phyloP scores from a whole-genome alignment of 1,140 invertebrate species.

The Bradysia coprophila region DNA sequence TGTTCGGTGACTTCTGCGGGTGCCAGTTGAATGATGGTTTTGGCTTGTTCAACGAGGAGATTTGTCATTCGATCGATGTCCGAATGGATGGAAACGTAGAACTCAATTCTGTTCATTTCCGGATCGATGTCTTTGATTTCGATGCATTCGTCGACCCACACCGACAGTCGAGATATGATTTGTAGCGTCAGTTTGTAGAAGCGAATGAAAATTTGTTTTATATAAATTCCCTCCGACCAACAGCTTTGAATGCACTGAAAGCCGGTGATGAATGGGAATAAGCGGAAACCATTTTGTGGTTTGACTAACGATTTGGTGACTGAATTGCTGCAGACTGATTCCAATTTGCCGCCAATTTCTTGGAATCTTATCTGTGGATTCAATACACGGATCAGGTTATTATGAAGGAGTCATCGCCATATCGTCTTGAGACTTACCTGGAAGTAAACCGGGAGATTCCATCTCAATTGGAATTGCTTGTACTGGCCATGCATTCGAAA shows the following conservation, averaged over 20 bases:
- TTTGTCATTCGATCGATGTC: conserved; percentile 13
- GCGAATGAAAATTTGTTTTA: conserved; percentile 51
- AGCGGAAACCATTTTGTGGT: neutral
- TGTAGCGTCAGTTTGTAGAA: conserved; percentile 81
- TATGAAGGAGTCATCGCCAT: neutral
- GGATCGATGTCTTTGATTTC: conserved; percentile 6
- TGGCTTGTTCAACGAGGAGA: conserved; percentile 10
- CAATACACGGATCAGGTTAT: neutral
- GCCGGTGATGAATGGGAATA: conserved; percentile 15
- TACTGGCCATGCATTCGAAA: conserved; percentile 45
- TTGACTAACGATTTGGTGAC: neutral
- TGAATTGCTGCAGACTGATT: conserved; percentile 8
- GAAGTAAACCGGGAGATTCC: conserved; percentile 90
- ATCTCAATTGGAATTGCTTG: conserved; percentile 59
- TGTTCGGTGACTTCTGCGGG: neutral
- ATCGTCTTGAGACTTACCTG: conserved; percentile 23
- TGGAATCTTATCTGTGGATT: conserved; percentile 60
- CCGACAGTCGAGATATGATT: conserved; percentile 52
- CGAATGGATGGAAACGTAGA: conserved; percentile 13
- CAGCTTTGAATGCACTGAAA: conserved; percentile 31
- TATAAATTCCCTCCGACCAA: conserved; percentile 56
- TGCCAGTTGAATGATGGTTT: conserved; percentile 3
- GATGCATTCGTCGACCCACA: conserved; percentile 38
- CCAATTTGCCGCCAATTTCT: conserved; percentile 58
- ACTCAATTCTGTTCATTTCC: conserved; percentile 8